phyloP scores from a whole-genome alignment of 2,113 vertebrate genomes.

The Leptobrachium ailaonicum region DNA sequence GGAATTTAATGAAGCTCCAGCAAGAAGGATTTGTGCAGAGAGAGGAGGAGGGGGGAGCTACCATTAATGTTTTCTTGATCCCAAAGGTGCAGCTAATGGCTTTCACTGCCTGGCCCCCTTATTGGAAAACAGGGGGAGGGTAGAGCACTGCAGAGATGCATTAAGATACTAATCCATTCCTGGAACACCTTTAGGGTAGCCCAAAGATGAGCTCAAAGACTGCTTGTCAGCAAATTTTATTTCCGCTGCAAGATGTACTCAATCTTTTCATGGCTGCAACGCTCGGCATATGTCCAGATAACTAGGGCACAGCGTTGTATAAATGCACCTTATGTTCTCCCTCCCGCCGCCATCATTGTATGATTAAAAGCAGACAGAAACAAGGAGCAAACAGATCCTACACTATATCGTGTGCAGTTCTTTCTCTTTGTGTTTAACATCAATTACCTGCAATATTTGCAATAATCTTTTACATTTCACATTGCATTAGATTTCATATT shows the following conservation, averaged over 20 bases:
- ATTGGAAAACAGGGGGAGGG: constrained; percentile 24
- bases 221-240: constrained; percentile 38
- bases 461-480: no score
- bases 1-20: constrained; percentile 7
- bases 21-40: constrained; percentile 26
- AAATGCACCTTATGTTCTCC: no score
- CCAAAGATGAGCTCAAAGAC: constrained; percentile 17
- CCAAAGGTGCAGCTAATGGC: constrained; percentile 42
- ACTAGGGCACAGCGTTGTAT: constrained; percentile 9
- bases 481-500: no score
- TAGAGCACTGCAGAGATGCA: constrained; percentile 25
- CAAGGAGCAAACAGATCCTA: no score
- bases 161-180: constrained; percentile 37
- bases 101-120: constrained; percentile 31
- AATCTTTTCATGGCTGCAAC: not conserved
- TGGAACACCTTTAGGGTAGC: constrained; percentile 38
- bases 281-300: constrained; percentile 19
- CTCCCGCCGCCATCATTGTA: no score
- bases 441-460: no score
- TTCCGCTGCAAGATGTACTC: constrained; percentile 30
- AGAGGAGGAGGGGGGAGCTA: constrained; percentile 13
- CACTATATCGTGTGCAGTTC: no score
- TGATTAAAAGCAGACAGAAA: no score
- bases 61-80: constrained; percentile 14
- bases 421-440: no score